These are phyloP conservation scores for Mesaphorura yosii DNA, from an alignment of 1,140 invertebrate genomes.

Conservation along the genomic window DNA sequence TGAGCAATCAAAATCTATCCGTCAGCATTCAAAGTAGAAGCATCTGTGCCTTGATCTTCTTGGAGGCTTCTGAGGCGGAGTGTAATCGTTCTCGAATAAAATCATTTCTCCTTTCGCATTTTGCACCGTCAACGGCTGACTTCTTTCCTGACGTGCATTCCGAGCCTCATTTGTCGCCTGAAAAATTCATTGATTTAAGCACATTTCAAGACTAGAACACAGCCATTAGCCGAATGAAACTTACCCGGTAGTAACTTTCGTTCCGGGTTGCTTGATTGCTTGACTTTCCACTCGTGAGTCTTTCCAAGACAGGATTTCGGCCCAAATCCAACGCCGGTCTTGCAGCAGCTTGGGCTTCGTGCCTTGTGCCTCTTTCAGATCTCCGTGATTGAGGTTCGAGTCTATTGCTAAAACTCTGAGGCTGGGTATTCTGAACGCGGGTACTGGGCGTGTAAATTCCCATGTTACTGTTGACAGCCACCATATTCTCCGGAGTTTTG, in stretches of 20 bases:
- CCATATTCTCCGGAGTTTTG: neutral
- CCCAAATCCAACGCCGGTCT: constrained; percentile 13
- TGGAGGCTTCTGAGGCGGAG: constrained; percentile 29
- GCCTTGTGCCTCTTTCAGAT: too few relatives aligned
- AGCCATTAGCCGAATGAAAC: too few relatives aligned
- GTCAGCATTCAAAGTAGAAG: constrained; percentile 13
- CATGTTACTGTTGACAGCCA: too few relatives aligned
- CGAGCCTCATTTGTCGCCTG: constrained; percentile 48
- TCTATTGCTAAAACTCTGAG: neutral
- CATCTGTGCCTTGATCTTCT: constrained; percentile 23
- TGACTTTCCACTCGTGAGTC: constrained; percentile 58
- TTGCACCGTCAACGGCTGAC: constrained; percentile 38
- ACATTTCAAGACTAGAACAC: too few relatives aligned
- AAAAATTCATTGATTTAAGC: too few relatives aligned
- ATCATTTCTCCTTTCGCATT: constrained; percentile 45
- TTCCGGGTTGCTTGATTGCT: constrained; percentile 47
- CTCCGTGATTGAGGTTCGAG: too few relatives aligned
- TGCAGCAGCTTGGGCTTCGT: too few relatives aligned
- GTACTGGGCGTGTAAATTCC: too few relatives aligned
- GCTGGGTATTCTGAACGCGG: neutral
- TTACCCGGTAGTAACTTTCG: constrained; percentile 65
- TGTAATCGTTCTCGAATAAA: constrained; percentile 57
- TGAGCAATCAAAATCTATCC: constrained; percentile 8
- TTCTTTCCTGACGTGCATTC: constrained; percentile 35
- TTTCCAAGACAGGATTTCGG: constrained; percentile 68